Base-by-base conservation (phyloP, 2,797 vertebrate genomes). In the Adelosebastes latens region DNA sequence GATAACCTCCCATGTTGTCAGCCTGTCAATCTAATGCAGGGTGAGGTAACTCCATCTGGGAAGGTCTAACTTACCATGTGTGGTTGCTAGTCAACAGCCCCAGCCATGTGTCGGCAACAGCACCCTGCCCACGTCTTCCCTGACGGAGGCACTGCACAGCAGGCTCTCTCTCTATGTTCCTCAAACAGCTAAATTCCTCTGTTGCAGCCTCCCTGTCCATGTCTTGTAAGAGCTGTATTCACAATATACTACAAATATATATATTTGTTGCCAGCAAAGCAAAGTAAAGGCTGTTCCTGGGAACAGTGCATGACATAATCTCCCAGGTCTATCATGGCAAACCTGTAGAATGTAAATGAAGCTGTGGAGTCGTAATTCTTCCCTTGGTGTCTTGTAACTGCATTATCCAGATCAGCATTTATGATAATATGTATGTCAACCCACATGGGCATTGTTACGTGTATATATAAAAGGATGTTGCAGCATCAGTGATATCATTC, bases 21-120 rank as follows among this genome's bases (percentile, higher is more conserved):
- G 59, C 27, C 67, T 62, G 65, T 31, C 39, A 29, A 10, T 56
- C 5, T 46, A 61, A 64, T 20, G 24, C 36, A 73, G 12, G 22
- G 36, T 46, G 64, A 27, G 32, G 32, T 58, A 36, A 72, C 32
- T 65, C 16, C 60, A 60, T 80, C 71, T 72, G 39, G 49, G 25
- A 61, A 72, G 22, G 49, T 36, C 32, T 77, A 73, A 80, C 76
- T 59, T 53, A 25, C 73, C 46, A 34, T 71, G 58, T 79, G 75
- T 66, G 69, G 75, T 75, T 83, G 65, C 75, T 79, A 66, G 75
- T 75, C 63, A 71, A 31, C 52, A 75, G 80, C 60, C 46, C 39
- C 32, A 65, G 78, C 66, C 69, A 65, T 84, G 77, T 81, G 77
- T 49, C 75, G 59, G 59, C 73, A 52, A 71, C 49, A 63, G 66